Base-by-base conservation (phyloP, 2,113 vertebrate genomes). In the Thamnophis sirtalis region DNA sequence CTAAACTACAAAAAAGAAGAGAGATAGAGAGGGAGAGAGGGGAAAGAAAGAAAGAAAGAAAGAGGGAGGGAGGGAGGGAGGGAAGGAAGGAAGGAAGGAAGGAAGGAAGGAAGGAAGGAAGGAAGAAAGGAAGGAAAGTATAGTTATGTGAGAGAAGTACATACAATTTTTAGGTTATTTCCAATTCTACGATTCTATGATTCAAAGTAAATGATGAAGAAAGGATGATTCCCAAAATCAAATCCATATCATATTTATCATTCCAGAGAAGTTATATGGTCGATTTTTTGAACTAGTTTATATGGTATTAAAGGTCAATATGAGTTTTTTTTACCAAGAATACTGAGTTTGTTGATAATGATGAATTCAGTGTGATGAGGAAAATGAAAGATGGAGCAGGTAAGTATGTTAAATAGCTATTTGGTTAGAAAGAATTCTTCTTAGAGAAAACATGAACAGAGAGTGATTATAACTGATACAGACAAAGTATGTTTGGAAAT, bases 61-160 rank as follows among this genome's bases (percentile, higher is more conserved):
- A 8, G 8, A 58, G 7, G 8, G 0, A 60, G 7, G 7, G 0
- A 56, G 5, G 55, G 1, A 19, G 2, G 17, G n/a, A 43, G 2
- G 3, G 15, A 84, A 38, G 1, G 3, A 84, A 33, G 1, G 2
- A 38, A n/a, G 1, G 2, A 38, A 11, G 3, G 2, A 80, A 13
- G 7, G 55, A 21, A 58, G 9, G 22, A 58, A 58, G 24, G 22
- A 26, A 58, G 24, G 22, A 26, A 26, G 24, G 22, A 26, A 26
- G 24, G 54, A 63, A 28, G 43, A 3, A 80, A 80, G 38, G 68
- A n/a, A n/a, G 11, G 68, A 80, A 38, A 80, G 73, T 5, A 21
- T 22, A n/a, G 26, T 51, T 49, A n/a, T 86, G 84, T 26, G 84
- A 49, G 11, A 22, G 84, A 50, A 86, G 63, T n/a, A 68, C 28